phyloP scores from a whole-genome alignment of 2,888 invertebrate species.

The Sinopyrophorus schimmeli region DNA sequence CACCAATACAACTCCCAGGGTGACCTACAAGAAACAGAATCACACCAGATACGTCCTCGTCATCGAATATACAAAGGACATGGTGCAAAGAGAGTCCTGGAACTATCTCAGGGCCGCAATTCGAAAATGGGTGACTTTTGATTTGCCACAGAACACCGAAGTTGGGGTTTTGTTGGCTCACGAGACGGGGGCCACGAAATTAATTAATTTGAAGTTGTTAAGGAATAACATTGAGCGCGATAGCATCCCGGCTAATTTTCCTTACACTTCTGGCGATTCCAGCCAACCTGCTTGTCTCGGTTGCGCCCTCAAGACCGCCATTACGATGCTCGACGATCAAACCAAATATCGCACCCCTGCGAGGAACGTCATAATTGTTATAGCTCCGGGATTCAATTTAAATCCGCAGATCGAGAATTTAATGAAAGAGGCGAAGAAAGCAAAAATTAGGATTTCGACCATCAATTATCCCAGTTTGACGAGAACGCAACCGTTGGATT shows the following conservation, averaged over 20 bases:
- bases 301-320: slow-evolving; percentile 55
- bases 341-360: slow-evolving; percentile 55
- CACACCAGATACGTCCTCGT: slow-evolving; percentile 62
- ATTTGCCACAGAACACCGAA: slow-evolving; percentile 59
- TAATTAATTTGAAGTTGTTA: slow-evolving; percentile 50
- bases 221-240: slow-evolving; percentile 49
- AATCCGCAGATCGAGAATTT: slow-evolving; percentile 53
- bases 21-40: slow-evolving; percentile 58
- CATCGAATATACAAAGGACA: slow-evolving; percentile 63
- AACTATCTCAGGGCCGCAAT: slow-evolving; percentile 62
- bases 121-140: slow-evolving; percentile 62
- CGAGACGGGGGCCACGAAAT: slow-evolving; percentile 50
- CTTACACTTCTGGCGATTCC: slow-evolving; percentile 59
- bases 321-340: slow-evolving; percentile 57
- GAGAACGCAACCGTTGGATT: slow-evolving; percentile 54
- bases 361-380: slow-evolving; percentile 59
- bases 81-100: slow-evolving; percentile 63
- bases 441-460: slow-evolving; percentile 58
- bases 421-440: slow-evolving; percentile 52
- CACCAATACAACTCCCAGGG: slow-evolving; percentile 56
- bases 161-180: slow-evolving; percentile 58
- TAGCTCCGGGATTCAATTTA: slow-evolving; percentile 60
- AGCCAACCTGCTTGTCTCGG: slow-evolving; percentile 57
- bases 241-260: slow-evolving; percentile 56
- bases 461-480: slow-evolving; percentile 60